Evolutionary conservation across 2,113 vertebrate species (phyloP).

Genomic region (Poecilia latipinna): DNA sequence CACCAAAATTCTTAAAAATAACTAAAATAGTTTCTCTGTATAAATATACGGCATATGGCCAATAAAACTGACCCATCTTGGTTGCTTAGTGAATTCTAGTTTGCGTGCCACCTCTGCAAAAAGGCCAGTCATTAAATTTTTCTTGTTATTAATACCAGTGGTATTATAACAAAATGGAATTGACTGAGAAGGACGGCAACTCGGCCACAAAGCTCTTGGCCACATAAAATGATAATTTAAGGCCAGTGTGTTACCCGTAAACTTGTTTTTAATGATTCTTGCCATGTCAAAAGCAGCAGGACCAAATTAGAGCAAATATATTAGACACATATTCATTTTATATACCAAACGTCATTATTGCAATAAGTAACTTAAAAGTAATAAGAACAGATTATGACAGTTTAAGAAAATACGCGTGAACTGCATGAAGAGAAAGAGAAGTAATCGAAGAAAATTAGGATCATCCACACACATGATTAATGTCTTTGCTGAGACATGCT

Average conservation of each 20-base stretch:
- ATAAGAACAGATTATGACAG: no score
- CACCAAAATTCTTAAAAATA: background rate
- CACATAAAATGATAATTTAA: background rate
- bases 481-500: constrained; percentile 18
- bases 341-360: background rate
- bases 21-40: background rate
- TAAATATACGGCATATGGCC: no score
- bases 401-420: background rate
- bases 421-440: background rate
- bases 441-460: background rate
- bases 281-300: background rate
- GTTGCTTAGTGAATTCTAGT: no score
- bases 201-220: background rate
- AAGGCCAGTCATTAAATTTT: background rate
- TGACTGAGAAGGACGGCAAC: background rate
- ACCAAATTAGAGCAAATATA: background rate
- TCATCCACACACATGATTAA: constrained; percentile 20
- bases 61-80: no score
- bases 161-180: background rate
- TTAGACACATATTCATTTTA: background rate
- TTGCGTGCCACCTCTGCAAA: no score
- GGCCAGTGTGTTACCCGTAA: background rate
- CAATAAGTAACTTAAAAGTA: background rate
- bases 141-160: no score
- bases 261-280: background rate